phyloP scores from a whole-genome alignment of 1,140 invertebrate genomes.

The Pantala flavescens region DNA sequence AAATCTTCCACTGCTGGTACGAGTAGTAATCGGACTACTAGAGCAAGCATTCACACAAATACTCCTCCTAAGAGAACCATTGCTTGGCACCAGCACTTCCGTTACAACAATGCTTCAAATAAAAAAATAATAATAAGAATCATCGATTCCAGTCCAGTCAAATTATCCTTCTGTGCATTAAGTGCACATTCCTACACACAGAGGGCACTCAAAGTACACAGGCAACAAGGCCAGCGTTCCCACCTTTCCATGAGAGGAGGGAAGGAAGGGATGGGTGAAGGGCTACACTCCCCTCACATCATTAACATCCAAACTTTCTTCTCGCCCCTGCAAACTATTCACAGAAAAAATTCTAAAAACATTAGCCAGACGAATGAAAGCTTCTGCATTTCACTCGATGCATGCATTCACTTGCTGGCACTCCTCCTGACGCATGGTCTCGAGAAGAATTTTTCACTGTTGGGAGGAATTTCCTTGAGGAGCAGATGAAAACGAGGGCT shows the following conservation, averaged over 20 bases:
- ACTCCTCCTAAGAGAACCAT: constrained; percentile 1
- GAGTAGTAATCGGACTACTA: neutral
- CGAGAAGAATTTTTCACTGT: neutral
- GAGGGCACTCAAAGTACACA: neutral
- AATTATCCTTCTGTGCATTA: neutral
- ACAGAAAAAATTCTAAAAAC: neutral
- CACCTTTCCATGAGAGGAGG: neutral
- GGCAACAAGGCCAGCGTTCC: constrained; percentile 1
- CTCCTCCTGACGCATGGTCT: neutral
- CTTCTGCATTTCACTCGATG: neutral
- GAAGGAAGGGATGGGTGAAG: neutral
- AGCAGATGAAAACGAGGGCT: neutral
- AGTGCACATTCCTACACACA: neutral
- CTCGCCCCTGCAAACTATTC: neutral
- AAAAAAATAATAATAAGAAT: constrained; percentile 10
- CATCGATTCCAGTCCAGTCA: neutral
- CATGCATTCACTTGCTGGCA: neutral
- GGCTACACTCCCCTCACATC: neutral
- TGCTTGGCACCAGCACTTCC: neutral
- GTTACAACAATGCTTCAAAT: constrained; percentile 6
- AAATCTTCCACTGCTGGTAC: neutral
- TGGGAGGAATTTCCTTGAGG: neutral
- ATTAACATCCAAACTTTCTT: neutral
- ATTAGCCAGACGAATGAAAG: neutral
- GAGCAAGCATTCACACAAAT: constrained; percentile 5